Base-by-base conservation (phyloP, 2,113 vertebrate genomes). In the Xenopus laevis region DNA sequence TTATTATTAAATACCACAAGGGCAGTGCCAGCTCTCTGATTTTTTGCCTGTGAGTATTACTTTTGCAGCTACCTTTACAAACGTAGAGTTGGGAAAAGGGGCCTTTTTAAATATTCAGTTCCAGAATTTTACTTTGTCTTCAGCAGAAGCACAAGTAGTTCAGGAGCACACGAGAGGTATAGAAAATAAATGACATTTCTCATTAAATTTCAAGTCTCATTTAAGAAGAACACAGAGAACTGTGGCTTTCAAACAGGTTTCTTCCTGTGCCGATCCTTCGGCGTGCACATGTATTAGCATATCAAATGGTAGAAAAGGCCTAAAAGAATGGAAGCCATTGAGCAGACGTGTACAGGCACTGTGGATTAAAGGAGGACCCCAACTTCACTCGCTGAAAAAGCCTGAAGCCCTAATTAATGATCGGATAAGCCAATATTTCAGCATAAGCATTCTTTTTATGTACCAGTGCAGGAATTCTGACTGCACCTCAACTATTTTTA, bases 221-320 rank as follows among this genome's bases (percentile, higher is more conserved):
- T 69, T 63, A 44, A 64, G 20, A 64, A 77, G 47, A 69, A 40
- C 47, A 60, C 59, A 45, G 59, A 64, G 66, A 64, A 23, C 59
- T 52, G n/a, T 15, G 45, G 20, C 16, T 50, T 76, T 68, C 13
- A 47, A 63, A 23, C 33, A 63, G n/a, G 47, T 40, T 65, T 53
- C 46, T 61, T 40, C 47, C 66, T 76, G 18, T 21, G 15, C 59
- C 23, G n/a, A 57, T 70, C 59, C 15, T 64, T 45, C 18, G 10
- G 18, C 44, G 52, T 13, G n/a, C 15, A 69, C 23, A 75, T 68
- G 52, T 69, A 77, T 77, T 77, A 70, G 20, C 66, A 77, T 70
- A 77, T 77, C 74, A 77, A 77, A 77, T 77, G 20, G 21, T 10
- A 64, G 33, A 33, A 62, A 77, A 76, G 60, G 50, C 59, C 74